phyloP scores from a whole-genome alignment of 2,113 vertebrate species.

The Struthio camelus region DNA sequence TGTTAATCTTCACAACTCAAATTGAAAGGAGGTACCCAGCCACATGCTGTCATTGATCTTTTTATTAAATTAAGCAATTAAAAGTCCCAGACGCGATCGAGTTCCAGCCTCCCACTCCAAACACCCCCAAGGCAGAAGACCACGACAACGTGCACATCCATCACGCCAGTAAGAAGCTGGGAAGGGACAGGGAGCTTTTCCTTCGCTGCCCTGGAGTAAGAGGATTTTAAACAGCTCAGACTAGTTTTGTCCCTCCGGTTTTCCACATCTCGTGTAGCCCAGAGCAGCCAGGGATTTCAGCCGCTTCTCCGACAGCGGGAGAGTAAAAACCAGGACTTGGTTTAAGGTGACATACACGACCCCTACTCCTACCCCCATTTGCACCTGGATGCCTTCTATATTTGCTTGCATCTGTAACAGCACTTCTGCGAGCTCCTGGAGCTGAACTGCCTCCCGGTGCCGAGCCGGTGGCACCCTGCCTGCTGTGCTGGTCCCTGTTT shows the following conservation, averaged over 20 bases:
- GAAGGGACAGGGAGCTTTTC: background rate
- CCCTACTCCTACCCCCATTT: rapidly evolving
- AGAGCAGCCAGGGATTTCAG: background rate
- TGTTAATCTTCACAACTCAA: background rate
- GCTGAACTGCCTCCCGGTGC: background rate
- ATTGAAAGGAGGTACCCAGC: background rate
- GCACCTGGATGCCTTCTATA: background rate
- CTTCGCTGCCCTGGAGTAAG: background rate
- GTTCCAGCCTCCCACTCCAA: background rate
- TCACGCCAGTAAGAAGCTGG: rapidly evolving
- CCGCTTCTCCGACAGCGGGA: background rate
- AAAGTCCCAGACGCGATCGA: background rate
- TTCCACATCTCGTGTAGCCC: background rate
- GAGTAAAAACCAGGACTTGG: background rate
- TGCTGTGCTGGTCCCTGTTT: background rate
- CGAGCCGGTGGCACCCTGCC: background rate
- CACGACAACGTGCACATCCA: background rate
- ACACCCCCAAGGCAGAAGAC: background rate
- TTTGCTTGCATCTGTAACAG: background rate
- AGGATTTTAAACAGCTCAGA: background rate
- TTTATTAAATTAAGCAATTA: conserved; percentile 34
- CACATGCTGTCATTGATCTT: background rate
- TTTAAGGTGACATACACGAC: rapidly evolving
- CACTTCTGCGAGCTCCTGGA: background rate
- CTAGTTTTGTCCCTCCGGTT: rapidly evolving